Conservation (phyloP, 2,888 invertebrate species). For the Dichetophora obliterata region DNA sequence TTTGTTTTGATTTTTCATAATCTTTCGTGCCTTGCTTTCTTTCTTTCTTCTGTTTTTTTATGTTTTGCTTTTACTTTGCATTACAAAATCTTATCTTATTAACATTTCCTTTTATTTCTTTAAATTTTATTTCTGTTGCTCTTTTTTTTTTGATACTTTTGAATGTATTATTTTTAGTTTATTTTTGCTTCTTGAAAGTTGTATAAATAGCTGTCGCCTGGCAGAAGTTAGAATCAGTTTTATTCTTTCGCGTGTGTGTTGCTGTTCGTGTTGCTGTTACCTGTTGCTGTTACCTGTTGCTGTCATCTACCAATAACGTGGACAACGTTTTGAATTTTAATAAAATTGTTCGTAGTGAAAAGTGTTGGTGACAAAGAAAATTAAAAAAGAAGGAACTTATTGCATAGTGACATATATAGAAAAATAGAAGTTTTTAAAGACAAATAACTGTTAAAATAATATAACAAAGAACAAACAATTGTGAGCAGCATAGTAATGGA, state of each 20-base stretch:
- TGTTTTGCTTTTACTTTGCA: constrained; percentile 18
- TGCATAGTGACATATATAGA: constrained; percentile 19
- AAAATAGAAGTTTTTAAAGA: constrained; percentile 11
- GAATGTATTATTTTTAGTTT: constrained; percentile 18
- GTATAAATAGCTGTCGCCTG: constrained; percentile 60
- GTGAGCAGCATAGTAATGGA: constrained; percentile 38
- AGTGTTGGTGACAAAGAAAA: not conserved
- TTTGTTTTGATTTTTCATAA: constrained; percentile 19
- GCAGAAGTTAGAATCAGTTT: constrained; percentile 57
- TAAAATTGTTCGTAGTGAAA: not conserved
- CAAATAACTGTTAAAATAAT: constrained; percentile 20
- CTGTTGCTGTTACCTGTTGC: too few relatives aligned
- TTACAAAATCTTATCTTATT: constrained; percentile 15
- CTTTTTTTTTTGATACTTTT: not conserved
- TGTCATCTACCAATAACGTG: constrained; percentile 38
- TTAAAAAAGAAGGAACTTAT: not conserved
- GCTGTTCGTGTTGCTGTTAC: constrained; percentile 23
- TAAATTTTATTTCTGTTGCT: constrained; percentile 15
- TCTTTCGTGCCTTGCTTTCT: not conserved
- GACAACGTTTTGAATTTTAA: constrained; percentile 7
- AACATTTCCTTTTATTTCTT: constrained; percentile 1
- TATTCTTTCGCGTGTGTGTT: constrained; percentile 56
- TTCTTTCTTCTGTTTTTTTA: not conserved
- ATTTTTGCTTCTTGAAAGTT: constrained; percentile 22
- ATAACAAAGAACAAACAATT: constrained; percentile 1